Base-by-base conservation (phyloP, 2,888 invertebrate species). In the Operophtera brumata region DNA sequence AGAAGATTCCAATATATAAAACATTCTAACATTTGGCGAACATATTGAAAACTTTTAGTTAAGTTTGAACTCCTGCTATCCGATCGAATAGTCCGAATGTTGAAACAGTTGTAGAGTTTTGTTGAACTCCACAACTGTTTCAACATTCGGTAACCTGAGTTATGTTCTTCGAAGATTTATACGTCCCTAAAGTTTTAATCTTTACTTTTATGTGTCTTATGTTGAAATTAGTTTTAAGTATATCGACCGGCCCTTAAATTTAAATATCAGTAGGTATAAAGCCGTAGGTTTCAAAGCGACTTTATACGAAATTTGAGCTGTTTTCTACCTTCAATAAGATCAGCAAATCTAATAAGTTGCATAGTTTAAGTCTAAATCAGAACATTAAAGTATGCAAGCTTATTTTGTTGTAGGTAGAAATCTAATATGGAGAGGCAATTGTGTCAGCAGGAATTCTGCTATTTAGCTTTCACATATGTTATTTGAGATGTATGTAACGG, bases 101-200 rank as follows among this genome's bases (percentile, higher is more conserved):
- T 20, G 4, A 20, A 20, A 20, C 20, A 20, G 20, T 20, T 20
- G 4, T 20, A 20, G 20, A 20, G 20, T 20, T 20, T 4, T 49
- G 32, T 20, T 20, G 39, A 48, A 32, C 43, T 44, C 47, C 28
- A 34, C 44, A 53, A 42, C 42, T 49, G 57, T 54, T 62, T 53
- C 56, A 52, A 49, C 57, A 59, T 61, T 58, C 48, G 59, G 58
- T 55, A 64, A 62, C 35, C 40, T 47, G 67, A 71, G 70, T 71
- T 69, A 71, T 69, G 64, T 62, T 54, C 42, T 48, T 63, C 60
- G 46, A 66, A 73, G 73, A 73, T 65, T 73, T 73, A 62, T 62
- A 50, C 12, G 51, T 40, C 46, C 57, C 56, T 52, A 52, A 60
- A 63, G 54, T 60, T 71, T 69, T 67, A 69, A 70, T 62, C 60